A percentile compares a stretch with the other conserved stretches of the same genome.
phyloP scores from a whole-genome alignment of 2,888 invertebrate genomes.

The Diaperis boleti region DNA sequence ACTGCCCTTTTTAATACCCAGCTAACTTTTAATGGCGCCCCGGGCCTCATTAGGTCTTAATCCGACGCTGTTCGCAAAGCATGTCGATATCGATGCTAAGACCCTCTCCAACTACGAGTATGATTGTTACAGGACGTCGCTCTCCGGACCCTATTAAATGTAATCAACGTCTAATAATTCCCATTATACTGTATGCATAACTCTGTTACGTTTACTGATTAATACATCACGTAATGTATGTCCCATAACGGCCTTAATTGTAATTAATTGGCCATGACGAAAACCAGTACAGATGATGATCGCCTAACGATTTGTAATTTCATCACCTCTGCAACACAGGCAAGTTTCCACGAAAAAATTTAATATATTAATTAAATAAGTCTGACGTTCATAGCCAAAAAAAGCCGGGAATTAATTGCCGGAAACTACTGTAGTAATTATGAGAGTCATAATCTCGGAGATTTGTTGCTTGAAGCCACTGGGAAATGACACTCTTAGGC shows the following conservation, averaged over 20 bases:
- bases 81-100: conserved; percentile 42
- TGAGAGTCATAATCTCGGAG: conserved; percentile 2
- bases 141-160: conserved; percentile 49
- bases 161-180: conserved; percentile 51
- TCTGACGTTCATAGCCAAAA: conserved; percentile 1
- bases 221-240: conserved; percentile 43
- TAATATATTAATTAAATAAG: conserved; percentile 18
- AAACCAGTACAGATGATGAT: conserved; percentile 20
- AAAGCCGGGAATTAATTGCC: conserved; percentile 23
- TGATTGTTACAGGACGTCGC: conserved; percentile 38
- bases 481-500: neutral
- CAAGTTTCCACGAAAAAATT: conserved; percentile 6
- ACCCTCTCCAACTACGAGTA: conserved; percentile 29
- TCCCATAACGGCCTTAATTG: conserved; percentile 39
- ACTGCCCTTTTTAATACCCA: too few species aligned
- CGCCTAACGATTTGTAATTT: conserved; percentile 33
- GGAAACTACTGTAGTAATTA: conserved; percentile 20
- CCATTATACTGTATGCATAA: conserved; percentile 45
- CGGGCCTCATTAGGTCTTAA: too few species aligned
- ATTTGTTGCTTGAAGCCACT: neutral
- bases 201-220: conserved; percentile 45
- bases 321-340: conserved; percentile 10
- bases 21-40: too few species aligned
- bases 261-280: conserved; percentile 46
- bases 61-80: too few species aligned